Conservation (phyloP, 2,113 vertebrate species). For the Macquaria ambigua region DNA sequence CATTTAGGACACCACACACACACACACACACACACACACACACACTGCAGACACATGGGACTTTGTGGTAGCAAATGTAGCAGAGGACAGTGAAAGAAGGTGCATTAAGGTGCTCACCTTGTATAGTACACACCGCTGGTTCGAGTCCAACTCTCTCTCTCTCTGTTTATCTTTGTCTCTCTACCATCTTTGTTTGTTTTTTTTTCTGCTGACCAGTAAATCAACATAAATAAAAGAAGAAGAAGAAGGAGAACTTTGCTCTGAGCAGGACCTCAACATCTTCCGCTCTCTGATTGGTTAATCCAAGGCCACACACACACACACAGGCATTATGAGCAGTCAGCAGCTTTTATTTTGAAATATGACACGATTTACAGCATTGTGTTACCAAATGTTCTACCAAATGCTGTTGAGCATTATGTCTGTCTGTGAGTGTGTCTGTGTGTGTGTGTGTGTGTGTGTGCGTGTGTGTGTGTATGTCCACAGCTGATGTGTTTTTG, state of each 20-base stretch:
- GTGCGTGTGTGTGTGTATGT: not conserved
- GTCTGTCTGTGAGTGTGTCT: slow-evolving; percentile 34
- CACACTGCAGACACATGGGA: slow-evolving; percentile 17
- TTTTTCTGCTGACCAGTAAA: not conserved
- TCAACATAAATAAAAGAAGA: too few relatives aligned
- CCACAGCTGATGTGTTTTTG: slow-evolving; percentile 29
- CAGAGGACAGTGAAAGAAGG: slow-evolving; percentile 30
- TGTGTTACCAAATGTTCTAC: slow-evolving; percentile 58
- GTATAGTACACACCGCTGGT: not conserved
- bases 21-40: not conserved
- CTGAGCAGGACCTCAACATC: not conserved
- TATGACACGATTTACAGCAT: slow-evolving; percentile 33
- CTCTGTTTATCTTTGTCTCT: not conserved
- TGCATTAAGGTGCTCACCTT: not conserved
- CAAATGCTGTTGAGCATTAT: slow-evolving; percentile 42
- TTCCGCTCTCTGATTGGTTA: not conserved
- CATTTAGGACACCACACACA: not conserved
- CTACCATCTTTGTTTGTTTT: not conserved
- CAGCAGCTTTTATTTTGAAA: slow-evolving; percentile 62
- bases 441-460: slow-evolving; percentile 23
- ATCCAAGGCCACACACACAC: not conserved
- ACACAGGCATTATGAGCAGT: not conserved
- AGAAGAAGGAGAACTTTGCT: not conserved
- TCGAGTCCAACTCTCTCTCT: not conserved
- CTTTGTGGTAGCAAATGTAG: slow-evolving; percentile 59